Base-by-base conservation (phyloP, 2,888 invertebrate species). In the Andrena hattorfiana region DNA sequence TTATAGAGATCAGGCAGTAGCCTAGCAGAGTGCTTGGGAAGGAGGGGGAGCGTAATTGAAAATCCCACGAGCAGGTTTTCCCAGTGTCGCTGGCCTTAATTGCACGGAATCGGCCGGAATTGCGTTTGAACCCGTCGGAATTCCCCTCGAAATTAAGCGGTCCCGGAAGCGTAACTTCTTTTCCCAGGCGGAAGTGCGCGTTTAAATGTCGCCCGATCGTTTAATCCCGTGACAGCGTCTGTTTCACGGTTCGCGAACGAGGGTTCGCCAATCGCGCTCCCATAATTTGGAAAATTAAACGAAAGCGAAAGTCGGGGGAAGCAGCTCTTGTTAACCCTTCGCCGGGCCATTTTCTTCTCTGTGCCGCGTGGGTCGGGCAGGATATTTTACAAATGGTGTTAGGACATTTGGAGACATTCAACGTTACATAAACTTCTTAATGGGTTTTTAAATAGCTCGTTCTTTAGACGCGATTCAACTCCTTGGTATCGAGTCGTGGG, bases 1-100 rank as follows among this genome's bases (percentile, higher is more conserved):
- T 42, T 75, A 80, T 69, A 78, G 64, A 28, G 79, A 81, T 79
- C 72, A 56, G 30, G 63, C 56, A 23, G 23, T 23, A 4, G 56
- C 56, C 56, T 23, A 20, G 20, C 7, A 13, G 56, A 56, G 23
- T 3, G 42, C 10, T 20, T 8, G n/a, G n/a, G 20, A n/a, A 10
- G 10, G 4, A 23, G 8, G 3, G 23, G 56, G 42, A 60, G 60
- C 62, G 77, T 78, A 82, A 82, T 82, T 84, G 70, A 84, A 82
- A 78, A 68, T 71, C 77, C 67, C 69, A 63, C 68, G 56, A 72
- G 72, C 70, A 56, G 75, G 56, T 75, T 81, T 81, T 70, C 74
- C 59, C 70, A 32, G 75, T 81, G 76, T 83, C 81, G 82, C 30
- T 64, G 62, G 26, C 48, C 66, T 82, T 83, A 83, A 83, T 83